Conservation (phyloP, 2,888 invertebrate species). For the Catocala nupta region DNA sequence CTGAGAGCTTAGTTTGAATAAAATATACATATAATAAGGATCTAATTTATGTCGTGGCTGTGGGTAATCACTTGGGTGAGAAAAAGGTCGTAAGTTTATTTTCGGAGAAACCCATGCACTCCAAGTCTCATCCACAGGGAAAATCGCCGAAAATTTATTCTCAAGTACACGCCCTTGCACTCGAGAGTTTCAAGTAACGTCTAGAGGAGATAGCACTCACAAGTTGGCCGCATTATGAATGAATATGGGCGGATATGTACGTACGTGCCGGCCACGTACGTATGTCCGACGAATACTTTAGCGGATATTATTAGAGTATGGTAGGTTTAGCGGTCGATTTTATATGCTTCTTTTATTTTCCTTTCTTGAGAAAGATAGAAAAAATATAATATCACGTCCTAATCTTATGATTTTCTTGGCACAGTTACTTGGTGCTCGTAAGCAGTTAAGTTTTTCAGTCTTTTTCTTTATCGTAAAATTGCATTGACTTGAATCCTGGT, state of each 20-base stretch:
- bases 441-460: too few relatives aligned
- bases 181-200: constrained; percentile 30
- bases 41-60: neutral
- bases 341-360: too few relatives aligned
- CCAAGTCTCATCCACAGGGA: constrained; percentile 21
- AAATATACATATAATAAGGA: neutral
- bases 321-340: too few relatives aligned
- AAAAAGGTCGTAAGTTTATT: constrained; percentile 13
- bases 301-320: neutral
- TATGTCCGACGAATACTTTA: constrained; percentile 2
- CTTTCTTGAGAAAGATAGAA: too few relatives aligned
- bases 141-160: constrained; percentile 28
- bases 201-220: constrained; percentile 27
- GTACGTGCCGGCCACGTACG: constrained; percentile 13
- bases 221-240: constrained; percentile 39
- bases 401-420: too few relatives aligned
- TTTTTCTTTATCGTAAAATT: too few relatives aligned
- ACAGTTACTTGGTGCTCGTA: too few relatives aligned
- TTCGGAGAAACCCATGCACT: constrained; percentile 4
- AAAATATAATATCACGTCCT: too few relatives aligned
- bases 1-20: too few relatives aligned
- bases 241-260: constrained; percentile 19
- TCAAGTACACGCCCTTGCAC: constrained; percentile 21
- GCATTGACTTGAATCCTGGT: too few relatives aligned
- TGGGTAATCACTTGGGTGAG: constrained; percentile 1